Base-by-base conservation (phyloP, 2,888 invertebrate species). In the Erpobdella octoculata region DNA sequence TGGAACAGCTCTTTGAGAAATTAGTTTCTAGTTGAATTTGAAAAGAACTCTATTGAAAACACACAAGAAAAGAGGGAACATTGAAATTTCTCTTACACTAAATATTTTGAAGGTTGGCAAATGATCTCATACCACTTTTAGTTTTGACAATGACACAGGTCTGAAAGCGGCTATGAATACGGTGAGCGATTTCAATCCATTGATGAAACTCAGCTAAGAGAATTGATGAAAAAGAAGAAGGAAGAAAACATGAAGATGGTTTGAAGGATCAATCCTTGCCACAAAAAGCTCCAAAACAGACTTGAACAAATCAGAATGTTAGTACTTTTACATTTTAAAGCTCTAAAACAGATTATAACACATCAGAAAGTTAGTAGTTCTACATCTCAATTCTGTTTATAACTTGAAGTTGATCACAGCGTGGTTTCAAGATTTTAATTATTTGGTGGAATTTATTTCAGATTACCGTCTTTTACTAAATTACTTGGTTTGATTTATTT, bases 21-120 rank as follows among this genome's bases (percentile, higher is more conserved):
- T 98, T 76, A 95, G 94, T 37, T 99, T 99, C 84, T 99, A 98
- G 98, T 86, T 99, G 59, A 99, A 98, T 84, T 86, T 99, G 78
- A 98, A 99, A 84, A 88, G 96, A 78, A 95, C 97, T 0, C 86
- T 99, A 66, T 90, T 94, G 81, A 89, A 95, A 71, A 95, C 99
- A 77, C 94, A 95, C 84, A 96, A 97, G 82, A 98, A 96, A 83
- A 87, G 97, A 73, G 97, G 98, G 83, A 93, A 93, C 77, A 88
- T 91, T 77, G 96, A 98, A 85, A 91, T 96, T 53, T 89, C 91
- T 0, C 85, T 99, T 62, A 98, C 98, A 0, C 85, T 99, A 75
- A 97, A 98, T 79, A 94, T 97, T 76, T 86, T 99, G 41, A 96
- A 97, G 82, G 92, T 94, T 84, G 98, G 97, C 75, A 99, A 98